Conservation (phyloP, 2,888 invertebrate genomes). For the Sarcophaga rosellei region DNA sequence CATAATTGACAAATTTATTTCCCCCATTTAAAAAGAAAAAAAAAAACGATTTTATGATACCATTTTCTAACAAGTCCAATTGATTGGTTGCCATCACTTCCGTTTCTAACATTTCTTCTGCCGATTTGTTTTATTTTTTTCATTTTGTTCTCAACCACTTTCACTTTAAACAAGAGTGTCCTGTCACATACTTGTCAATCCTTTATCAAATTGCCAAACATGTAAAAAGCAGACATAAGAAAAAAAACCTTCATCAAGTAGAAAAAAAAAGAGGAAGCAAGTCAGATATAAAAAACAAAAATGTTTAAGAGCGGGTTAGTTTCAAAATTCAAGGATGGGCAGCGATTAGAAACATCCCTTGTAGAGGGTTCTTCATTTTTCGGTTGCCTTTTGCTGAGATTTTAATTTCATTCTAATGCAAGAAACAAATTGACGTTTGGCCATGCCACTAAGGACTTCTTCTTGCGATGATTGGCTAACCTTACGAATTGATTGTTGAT, state of each 20-base stretch:
- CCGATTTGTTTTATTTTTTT: not conserved
- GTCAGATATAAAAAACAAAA: not conserved
- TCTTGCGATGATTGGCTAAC: too few relatives aligned
- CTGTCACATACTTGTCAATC: constrained; percentile 68
- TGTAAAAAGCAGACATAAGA: constrained; percentile 10
- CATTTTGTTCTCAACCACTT: constrained; percentile 3
- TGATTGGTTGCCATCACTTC: not conserved
- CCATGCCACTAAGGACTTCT: too few relatives aligned
- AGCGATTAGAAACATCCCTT: too few relatives aligned
- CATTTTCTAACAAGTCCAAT: not conserved
- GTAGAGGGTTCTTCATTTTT: too few relatives aligned
- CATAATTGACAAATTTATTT: not conserved
- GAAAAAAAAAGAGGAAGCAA: not conserved
- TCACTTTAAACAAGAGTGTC: constrained; percentile 52
- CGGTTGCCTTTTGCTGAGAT: too few relatives aligned
- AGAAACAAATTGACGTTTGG: too few relatives aligned
- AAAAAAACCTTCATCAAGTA: constrained; percentile 26
- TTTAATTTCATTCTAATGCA: too few relatives aligned
- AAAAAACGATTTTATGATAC: too few relatives aligned
- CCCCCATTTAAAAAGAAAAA: not conserved
- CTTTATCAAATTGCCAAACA: constrained; percentile 63
- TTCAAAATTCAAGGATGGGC: not conserved
- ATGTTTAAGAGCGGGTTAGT: constrained; percentile 6
- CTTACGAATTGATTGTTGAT: too few relatives aligned
- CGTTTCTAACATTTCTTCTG: not conserved